Evolutionary conservation across 2,113 vertebrate species (phyloP).

Genomic region (Bolborhynchus lineola): DNA sequence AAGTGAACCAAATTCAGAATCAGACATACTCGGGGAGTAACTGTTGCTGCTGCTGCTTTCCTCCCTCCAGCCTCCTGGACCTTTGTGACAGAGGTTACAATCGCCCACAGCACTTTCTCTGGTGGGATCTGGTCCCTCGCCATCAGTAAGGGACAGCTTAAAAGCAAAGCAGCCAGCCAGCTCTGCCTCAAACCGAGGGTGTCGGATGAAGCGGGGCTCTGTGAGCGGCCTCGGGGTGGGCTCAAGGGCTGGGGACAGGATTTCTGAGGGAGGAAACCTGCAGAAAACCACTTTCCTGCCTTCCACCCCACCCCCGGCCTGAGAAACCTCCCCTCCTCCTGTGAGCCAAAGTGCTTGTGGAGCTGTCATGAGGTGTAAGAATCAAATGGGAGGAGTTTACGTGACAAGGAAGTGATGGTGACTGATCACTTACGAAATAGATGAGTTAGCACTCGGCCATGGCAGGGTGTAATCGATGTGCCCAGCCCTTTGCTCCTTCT

Average conservation of each 20-base stretch:
- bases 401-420: neutral
- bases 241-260: neutral
- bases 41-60: neutral
- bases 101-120: neutral
- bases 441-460: neutral
- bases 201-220: neutral
- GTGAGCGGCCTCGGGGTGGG: neutral
- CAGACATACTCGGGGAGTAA: rapidly evolving
- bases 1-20: neutral
- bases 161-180: neutral
- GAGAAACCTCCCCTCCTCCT: neutral
- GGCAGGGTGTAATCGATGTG: neutral
- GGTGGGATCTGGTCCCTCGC: neutral
- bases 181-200: rapidly evolving
- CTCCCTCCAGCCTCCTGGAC: neutral
- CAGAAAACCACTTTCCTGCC: neutral
- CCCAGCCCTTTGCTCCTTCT: neutral
- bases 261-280: neutral
- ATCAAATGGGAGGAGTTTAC: neutral
- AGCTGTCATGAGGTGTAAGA: neutral
- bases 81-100: rapidly evolving
- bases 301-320: neutral
- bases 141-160: rapidly evolving
- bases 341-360: neutral
- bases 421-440: rapidly evolving